phyloP scores from a whole-genome alignment of 2,888 invertebrate species.

The Athalia rosae region DNA sequence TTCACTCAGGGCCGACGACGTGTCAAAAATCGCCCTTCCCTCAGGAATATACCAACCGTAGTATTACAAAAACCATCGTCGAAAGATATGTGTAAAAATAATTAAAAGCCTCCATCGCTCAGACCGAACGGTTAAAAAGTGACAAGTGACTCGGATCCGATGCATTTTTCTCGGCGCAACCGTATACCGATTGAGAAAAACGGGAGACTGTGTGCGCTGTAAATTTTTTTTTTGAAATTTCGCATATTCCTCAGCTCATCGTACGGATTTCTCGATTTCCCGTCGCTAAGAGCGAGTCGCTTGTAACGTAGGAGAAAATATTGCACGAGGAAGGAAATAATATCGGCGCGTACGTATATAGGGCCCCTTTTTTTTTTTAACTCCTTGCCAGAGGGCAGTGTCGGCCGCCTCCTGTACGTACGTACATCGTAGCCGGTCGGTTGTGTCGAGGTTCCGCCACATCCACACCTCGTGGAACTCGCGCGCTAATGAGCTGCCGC shows the following conservation, averaged over 20 bases:
- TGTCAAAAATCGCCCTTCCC: neutral
- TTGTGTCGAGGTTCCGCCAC: neutral
- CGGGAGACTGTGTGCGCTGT: no score
- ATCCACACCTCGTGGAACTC: conserved; percentile 31
- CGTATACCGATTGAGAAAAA: no score
- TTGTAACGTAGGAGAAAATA: neutral
- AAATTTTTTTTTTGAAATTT: no score
- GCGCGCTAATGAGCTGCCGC: conserved; percentile 56
- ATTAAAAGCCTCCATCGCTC: no score
- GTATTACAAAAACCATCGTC: neutral
- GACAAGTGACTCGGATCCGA: no score
- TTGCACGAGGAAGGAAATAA: neutral
- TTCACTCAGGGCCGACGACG: conserved; percentile 45
- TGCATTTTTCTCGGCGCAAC: no score
- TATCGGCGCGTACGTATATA: neutral
- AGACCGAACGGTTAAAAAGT: no score
- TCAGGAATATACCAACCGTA: neutral
- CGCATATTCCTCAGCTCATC: no score
- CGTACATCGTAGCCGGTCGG: neutral
- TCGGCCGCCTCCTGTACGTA: neutral
- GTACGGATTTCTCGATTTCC: no score
- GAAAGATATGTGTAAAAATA: neutral
- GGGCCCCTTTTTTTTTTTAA: neutral
- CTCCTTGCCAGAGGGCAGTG: neutral
- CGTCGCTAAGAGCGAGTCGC: no score